Base-by-base conservation (phyloP, 2,113 vertebrate species). In the Brachyhypopomus gauderio region DNA sequence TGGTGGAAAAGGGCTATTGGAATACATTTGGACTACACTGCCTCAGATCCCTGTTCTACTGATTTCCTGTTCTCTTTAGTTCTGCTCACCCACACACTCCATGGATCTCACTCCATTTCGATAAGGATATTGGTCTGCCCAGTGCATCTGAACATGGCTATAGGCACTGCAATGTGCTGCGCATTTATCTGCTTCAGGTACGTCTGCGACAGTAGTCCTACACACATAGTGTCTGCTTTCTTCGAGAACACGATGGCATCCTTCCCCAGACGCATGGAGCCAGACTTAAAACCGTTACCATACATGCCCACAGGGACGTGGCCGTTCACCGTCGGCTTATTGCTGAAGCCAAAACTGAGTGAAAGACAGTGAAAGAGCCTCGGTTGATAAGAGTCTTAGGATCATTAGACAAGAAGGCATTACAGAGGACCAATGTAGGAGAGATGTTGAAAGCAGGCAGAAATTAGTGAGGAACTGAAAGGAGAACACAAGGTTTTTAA, bases 271-370 rank as follows among this genome's bases (percentile, higher is more conserved):
- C 97, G 95, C 97, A 99, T 99, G 45, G 97, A 97, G 1, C 98
- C 98, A 0, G 98, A 99, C 86, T 99, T 99, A 94, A 99, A 99
- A 2, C 97, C 98, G 23, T 99, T 99, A 20, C 98, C 98, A 41
- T 98, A 99, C 12, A 97, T 86, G 4, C 98, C 97, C 81, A 99
- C 96, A 0, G 98, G 97, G 1, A 92, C 89, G 0, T 92, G 89
- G 4, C 95, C 95, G 27, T 94, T 93, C 76, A 95, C 25, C 34
- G 93, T 66, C n/a, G 89, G 90, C 92, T 99, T 99, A 77, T 99
- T 96, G 85, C 97, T 98, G 92, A 97, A 99, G 6, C 98, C 98
- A 16, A 99, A 98, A 86, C 98, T 99, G 69, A 71, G 36, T 67
- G 17, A 76, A 85, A 87, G 27, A 86, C 9, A 7, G 45, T 20